Percentiles rank a stretch among this genome's conserved stretches.
Conservation (phyloP, 2,797 vertebrate genomes). For the Spatula clypeata region DNA sequence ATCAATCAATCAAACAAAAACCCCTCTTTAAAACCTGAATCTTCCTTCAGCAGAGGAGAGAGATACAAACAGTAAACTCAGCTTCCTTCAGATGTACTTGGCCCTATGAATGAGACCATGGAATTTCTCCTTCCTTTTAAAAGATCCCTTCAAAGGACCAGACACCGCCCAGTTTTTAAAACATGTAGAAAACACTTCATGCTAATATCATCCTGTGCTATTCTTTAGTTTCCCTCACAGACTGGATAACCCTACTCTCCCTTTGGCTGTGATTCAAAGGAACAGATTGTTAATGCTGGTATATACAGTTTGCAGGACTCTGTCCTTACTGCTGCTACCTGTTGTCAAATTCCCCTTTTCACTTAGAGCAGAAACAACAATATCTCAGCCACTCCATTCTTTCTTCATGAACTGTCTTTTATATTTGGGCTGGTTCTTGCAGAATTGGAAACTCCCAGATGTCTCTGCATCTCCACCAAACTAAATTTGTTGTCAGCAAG, state of each 20-base stretch:
- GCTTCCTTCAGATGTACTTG: background rate
- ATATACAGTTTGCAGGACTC: background rate
- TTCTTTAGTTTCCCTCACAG: background rate
- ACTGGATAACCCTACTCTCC: background rate
- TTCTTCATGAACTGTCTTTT: background rate
- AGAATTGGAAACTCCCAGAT: background rate
- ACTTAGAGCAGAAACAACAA: background rate
- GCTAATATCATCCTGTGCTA: background rate
- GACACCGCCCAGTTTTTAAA: background rate
- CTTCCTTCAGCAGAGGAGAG: background rate
- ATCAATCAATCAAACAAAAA: background rate
- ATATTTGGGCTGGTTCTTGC: background rate
- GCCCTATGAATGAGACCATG: background rate
- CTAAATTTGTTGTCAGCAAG: background rate
- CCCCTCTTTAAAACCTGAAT: background rate
- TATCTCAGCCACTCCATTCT: background rate
- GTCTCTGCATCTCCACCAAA: background rate
- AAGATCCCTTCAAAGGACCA: background rate
- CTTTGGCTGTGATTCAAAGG: background rate
- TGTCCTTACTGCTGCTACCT: background rate
- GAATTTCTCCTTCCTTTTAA: background rate
- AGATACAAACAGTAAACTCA: background rate
- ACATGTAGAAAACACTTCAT: background rate
- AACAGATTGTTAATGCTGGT: background rate
- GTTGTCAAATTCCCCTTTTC: background rate